Base-by-base conservation (phyloP, 2,113 vertebrate species). In the Paracanthobrama guichenoti region DNA sequence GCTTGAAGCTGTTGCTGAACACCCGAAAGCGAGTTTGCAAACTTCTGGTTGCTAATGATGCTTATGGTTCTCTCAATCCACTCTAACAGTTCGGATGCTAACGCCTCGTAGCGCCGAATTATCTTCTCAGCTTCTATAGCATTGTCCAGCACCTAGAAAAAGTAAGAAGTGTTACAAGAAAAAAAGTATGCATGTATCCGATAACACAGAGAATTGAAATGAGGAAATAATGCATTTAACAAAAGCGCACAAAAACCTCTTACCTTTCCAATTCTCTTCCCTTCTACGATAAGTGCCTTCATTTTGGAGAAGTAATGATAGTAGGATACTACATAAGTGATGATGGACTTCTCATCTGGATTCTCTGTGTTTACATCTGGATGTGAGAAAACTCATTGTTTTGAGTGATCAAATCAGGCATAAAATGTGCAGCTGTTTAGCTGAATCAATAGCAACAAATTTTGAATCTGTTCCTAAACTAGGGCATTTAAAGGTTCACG, bases 221-320 rank as follows among this genome's bases (percentile, higher is more conserved):
- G 9, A 31, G 14, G 26, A 53, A 80, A 24, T 55, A 20, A 48
- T 28, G n/a, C 7, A 20, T 24, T 57, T 50, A 55, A 10, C 1
- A 35, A 53, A 64, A 10, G 20, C 20, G 2, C 18, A 39, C 28
- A n/a, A 53, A 31, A 20, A 50, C 8, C 14, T 28, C 81, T 57
- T 91, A 98, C 97, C 97, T 99, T 99, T 81, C 97, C 97, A 0
- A 99, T 96, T 60, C 97, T 93, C 88, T 99, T 99, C 73, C 97
- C 97, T 85, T 99, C 97, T 86, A 99, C 97, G 0, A 97, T 97
- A 89, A 99, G 91, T 3, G 97, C 97, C 92, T 98, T 98, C 97
- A 99, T 99, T 93, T 99, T 99, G 89, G 97, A 98, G 95, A 99
- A 99, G 89, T 99, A 99, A 89, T 99, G 97, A 89, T 99, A 99